Base-by-base conservation (phyloP, 2,113 vertebrate species). In the Xyrauchen texanus region DNA sequence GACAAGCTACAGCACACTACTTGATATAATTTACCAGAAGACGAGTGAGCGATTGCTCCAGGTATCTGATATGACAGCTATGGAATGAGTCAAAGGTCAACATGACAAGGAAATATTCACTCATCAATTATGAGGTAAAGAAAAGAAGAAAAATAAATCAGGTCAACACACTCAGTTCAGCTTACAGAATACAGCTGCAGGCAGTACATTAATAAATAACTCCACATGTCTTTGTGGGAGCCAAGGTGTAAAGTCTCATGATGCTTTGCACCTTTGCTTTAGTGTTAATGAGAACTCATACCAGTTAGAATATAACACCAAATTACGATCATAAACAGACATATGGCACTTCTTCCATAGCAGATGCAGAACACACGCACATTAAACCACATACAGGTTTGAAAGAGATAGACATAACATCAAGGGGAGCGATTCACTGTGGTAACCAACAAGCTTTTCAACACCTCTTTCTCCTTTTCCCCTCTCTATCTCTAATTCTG, bases 261-360 rank as follows among this genome's bases (percentile, higher is more conserved):
- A 73, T 73, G 53, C 68, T 10, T 71, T 46, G 70, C 44, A 73
- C 21, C 21, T 34, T 34, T 34, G 12, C 34, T n/a, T 60, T 73
- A 60, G 55, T 47, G 70, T 73, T 73, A 73, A 73, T 61, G 46
- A 16, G 44, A 9, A 60, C 55, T 58, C 55, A 15, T 15, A 58
- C 21, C 21, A 34, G 2, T 13, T 58, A 13, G 12, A 61, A 73
- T 47, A 72, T 34, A 60, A 42, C 16, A n/a, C 21, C 44, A 72
- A 60, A 73, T 60, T 11, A 47, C 47, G 55, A 61, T 60, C n/a
- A 71, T 9, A 57, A 34, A 34, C 21, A 34, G 21, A 3, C 21
- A 34, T 34, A 34, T 34, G 21, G 21, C 21, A 34, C 21, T 34
- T 34, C 21, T 34, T 34, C 21, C 3, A 34, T 34, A 34, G 21